Evolutionary conservation across 1,140 invertebrate genomes (phyloP).

Genomic region (Drosophila mayri): DNA sequence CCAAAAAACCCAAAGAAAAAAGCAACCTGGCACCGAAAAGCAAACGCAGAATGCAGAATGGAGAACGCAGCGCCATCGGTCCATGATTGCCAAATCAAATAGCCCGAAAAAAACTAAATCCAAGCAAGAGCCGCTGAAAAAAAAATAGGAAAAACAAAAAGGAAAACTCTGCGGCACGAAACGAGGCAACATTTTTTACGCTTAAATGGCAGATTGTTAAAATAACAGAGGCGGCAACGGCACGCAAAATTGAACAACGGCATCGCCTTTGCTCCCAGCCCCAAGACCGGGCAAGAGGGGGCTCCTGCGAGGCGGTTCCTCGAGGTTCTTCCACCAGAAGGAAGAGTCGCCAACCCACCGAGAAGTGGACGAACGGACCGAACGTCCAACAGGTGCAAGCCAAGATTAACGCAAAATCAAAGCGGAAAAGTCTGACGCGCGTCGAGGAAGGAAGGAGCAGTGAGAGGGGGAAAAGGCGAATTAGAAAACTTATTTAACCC

Average conservation of each 20-base stretch:
- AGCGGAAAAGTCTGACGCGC: constrained; percentile 67
- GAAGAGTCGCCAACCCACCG: constrained; percentile 30
- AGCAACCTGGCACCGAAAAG: constrained; percentile 51
- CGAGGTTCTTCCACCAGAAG: constrained; percentile 25
- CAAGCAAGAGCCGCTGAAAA: constrained; percentile 18
- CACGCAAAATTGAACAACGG: constrained; percentile 83
- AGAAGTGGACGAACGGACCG: constrained; percentile 10
- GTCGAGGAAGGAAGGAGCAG: constrained; percentile 38
- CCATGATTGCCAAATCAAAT: constrained; percentile 82
- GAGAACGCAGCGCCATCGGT: constrained; percentile 60
- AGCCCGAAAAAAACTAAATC: constrained; percentile 59
- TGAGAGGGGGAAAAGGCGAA: constrained; percentile 3
- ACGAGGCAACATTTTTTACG: constrained; percentile 83
- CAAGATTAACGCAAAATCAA: constrained; percentile 82
- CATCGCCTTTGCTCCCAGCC: constrained; percentile 59
- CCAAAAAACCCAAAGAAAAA: constrained; percentile 38
- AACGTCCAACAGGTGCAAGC: constrained; percentile 72
- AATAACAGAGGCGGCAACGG: constrained; percentile 83
- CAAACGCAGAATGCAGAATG: constrained; percentile 67
- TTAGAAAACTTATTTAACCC: constrained; percentile 52
- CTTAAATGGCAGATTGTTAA: constrained; percentile 84
- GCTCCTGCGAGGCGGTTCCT: background rate
- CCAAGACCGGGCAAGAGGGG: constrained; percentile 1
- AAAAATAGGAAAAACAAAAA: constrained; percentile 20
- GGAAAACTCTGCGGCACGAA: constrained; percentile 80